Evolutionary conservation across 2,113 vertebrate species (phyloP).

Genomic region (Pontoporia blainvillei): DNA sequence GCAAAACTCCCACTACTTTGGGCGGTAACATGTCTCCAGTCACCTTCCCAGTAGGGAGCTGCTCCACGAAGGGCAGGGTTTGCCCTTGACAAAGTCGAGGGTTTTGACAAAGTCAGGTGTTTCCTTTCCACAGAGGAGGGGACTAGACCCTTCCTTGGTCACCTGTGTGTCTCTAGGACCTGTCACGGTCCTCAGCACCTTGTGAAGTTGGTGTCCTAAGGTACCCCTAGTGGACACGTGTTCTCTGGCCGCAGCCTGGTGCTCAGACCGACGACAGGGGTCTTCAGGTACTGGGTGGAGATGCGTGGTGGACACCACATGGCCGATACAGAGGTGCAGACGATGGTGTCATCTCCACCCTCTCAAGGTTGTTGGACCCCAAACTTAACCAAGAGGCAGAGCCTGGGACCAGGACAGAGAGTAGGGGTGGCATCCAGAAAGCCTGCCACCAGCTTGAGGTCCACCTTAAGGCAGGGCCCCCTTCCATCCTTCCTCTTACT

Average conservation of each 20-base stretch:
- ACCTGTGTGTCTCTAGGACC: neutral
- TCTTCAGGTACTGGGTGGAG: neutral
- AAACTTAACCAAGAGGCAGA: neutral
- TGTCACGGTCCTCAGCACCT: neutral
- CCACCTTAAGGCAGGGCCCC: constrained; percentile 29
- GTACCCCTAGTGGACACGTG: too few species aligned
- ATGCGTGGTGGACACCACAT: too few species aligned
- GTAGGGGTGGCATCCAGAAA: neutral
- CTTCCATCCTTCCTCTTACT: neutral
- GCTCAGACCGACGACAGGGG: neutral
- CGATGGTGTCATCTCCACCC: neutral
- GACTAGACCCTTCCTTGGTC: neutral
- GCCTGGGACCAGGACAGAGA: neutral
- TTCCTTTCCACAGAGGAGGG: neutral
- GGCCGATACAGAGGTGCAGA: too few species aligned
- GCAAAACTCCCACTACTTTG: neutral
- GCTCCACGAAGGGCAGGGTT: neutral
- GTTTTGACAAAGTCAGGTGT: neutral
- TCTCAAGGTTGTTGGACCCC: neutral
- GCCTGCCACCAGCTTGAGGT: neutral
- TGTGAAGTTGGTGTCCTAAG: neutral
- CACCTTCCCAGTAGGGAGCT: neutral
- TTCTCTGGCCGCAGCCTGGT: neutral
- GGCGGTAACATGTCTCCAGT: neutral
- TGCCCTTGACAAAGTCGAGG: neutral